Evolutionary conservation across 2,888 invertebrate genomes (phyloP).

Genomic region (Nemurella pictetii): DNA sequence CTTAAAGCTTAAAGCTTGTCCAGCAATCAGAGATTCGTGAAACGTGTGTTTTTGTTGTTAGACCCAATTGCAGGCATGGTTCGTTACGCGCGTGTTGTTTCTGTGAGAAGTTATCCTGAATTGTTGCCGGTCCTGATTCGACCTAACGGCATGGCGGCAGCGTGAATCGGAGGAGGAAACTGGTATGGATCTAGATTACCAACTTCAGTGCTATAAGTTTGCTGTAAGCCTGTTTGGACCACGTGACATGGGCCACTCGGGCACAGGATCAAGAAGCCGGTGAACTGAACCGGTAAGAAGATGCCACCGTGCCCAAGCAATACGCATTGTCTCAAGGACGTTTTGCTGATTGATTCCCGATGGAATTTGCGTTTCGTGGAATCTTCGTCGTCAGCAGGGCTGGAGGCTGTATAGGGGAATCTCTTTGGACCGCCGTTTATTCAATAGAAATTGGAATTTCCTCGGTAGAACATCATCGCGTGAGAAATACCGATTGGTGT

Average conservation of each 20-base stretch:
- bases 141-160: not conserved
- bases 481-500: too few species aligned
- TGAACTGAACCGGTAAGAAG: not conserved
- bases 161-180: not conserved
- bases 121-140: not conserved
- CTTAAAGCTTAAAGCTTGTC: not conserved
- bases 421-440: too few species aligned
- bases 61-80: not conserved
- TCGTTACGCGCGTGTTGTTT: not conserved
- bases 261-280: not conserved
- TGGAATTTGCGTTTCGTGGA: too few species aligned
- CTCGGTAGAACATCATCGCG: too few species aligned
- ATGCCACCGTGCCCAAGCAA: not conserved
- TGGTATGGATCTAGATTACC: too few species aligned
- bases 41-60: not conserved
- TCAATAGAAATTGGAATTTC: too few species aligned
- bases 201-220: too few species aligned
- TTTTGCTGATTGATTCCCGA: not conserved
- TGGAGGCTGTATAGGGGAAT: too few species aligned
- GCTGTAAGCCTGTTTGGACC: not conserved
- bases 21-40: not conserved
- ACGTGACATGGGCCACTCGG: not conserved
- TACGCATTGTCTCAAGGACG: not conserved
- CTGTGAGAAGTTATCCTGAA: not conserved
- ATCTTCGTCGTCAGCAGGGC: not conserved